These are phyloP conservation scores for Phytoseiulus persimilis DNA, from an alignment of 2,888 invertebrate species.

Conservation along the genomic window DNA sequence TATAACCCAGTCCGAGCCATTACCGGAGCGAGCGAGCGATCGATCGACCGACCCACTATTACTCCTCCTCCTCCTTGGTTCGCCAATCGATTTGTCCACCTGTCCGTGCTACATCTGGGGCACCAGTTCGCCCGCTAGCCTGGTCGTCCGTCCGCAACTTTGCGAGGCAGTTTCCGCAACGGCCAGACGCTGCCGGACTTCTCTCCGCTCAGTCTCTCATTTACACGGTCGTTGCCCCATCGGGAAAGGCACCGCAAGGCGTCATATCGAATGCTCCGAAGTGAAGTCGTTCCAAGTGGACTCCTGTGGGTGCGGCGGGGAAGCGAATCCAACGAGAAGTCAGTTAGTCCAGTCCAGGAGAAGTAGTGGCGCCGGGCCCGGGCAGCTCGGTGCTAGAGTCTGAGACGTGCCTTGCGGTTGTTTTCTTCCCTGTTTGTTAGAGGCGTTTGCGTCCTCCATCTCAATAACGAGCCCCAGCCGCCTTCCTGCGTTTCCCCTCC, in stretches of 20 bases:
- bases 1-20: too few species aligned
- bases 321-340: neutral
- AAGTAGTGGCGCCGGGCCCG: neutral
- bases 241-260: neutral
- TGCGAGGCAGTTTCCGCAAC: neutral
- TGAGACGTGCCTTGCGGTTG: constrained; percentile 5
- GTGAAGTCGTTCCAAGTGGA: neutral
- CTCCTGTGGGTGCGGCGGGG: neutral
- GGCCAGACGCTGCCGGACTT: too few species aligned
- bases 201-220: neutral
- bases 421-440: neutral
- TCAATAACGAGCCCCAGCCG: neutral
- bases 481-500: neutral
- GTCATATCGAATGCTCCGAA: neutral
- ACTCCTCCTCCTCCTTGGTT: too few species aligned
- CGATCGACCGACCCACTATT: too few species aligned
- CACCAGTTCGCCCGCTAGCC: neutral
- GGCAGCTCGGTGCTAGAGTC: neutral
- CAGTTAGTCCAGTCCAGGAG: neutral
- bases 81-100: neutral
- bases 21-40: neutral
- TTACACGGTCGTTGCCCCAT: neutral
- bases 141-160: neutral
- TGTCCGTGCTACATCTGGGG: neutral
- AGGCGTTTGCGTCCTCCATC: constrained; percentile 5